Evolutionary conservation across 2,797 vertebrate species (phyloP), one percentile per base, ranked within the genome.

Genomic region (Cottoperca gobio): DNA sequence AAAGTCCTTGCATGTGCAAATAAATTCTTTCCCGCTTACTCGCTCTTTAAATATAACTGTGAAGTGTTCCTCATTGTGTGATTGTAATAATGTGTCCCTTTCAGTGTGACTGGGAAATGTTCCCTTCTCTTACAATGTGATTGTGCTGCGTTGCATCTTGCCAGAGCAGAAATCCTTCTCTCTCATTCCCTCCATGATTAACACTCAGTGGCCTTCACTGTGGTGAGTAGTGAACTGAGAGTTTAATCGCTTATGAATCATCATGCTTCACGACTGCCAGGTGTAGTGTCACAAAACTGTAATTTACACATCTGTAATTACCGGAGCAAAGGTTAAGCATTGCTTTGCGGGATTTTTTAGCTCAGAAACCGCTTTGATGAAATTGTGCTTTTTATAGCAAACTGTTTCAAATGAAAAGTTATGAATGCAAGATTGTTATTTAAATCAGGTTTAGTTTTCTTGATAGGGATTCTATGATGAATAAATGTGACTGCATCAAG

Each of bases 241-340:
- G 35, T 21, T 61, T 49, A 72, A 24, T 71, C 54, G n/a, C 17
- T n/a, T 43, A 16, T 69, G 55, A 76, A 50, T 75, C 46, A 68
- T 73, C 46, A 48, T 17, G 39, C 68, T 55, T 63, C 21, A 60
- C 11, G 6, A 28, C 70, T 39, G 46, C 50, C 46, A 49, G 23
- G 60, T 45, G 49, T n/a, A n/a, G 50, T 26, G 45, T 73, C 65
- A 70, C 74, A 59, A 63, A 76, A 79, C 60, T 33, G 5, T 68
- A 14, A 89, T 76, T 79, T 35, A 33, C 39, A 24, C 23, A 3
- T 31, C 8, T 67, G 17, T 67, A 72, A 26, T 72, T 67, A 74
- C 35, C 7, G 6, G 13, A 40, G 26, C 16, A 24, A 40, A 76
- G 46, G 52, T 52, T 46, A 6, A 21, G 50, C 50, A 5, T 3